Base-by-base conservation (phyloP, 2,888 invertebrate species). In the Synergus itoensis region DNA sequence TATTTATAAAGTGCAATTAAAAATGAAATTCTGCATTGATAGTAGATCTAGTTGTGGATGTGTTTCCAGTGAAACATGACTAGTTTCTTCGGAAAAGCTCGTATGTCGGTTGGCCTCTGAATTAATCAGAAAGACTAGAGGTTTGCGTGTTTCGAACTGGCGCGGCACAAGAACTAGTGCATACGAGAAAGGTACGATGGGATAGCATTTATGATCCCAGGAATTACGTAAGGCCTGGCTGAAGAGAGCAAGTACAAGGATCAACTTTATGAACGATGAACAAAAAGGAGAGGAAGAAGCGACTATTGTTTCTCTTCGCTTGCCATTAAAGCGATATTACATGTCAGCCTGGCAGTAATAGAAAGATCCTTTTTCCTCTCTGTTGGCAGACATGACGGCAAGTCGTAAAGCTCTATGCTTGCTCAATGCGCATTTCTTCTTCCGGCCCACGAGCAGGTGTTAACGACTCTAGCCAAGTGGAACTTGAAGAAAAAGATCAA, bases 321-420 rank as follows among this genome's bases (percentile, higher is more conserved):
- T 57, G 36, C 78, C 80, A 79, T 82, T 82, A 84, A 80, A 80
- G 81, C 78, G 77, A 80, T 82, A 84, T 81, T 81, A 80, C 81
- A 80, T 77, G 79, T 84, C 82, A 84, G 78, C 64, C 76, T 73
- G 77, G 75, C 18, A 73, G 76, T 81, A 82, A 79, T 84, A 80
- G 81, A 82, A 84, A 81, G 82, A 80, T 81, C 79, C 53, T 73
- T 73, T 45, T 77, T 63, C 63, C 63, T 64, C 63, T 43, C 21
- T 45, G 14, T 53, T 73, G 53, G 36, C 73, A 53, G 53, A 53
- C 73, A 53, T 48, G 53, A 53, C 48, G 53, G 53, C 73, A 73
- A 53, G 73, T 73, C 53, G 53, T 73, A 73, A 73, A 73, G 73
- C 11, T n/a, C 36, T 53, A 53, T 53, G 53, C 73, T 73, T 53